Conservation (phyloP, 1,140 invertebrate species). For the Tribolium castaneum region DNA sequence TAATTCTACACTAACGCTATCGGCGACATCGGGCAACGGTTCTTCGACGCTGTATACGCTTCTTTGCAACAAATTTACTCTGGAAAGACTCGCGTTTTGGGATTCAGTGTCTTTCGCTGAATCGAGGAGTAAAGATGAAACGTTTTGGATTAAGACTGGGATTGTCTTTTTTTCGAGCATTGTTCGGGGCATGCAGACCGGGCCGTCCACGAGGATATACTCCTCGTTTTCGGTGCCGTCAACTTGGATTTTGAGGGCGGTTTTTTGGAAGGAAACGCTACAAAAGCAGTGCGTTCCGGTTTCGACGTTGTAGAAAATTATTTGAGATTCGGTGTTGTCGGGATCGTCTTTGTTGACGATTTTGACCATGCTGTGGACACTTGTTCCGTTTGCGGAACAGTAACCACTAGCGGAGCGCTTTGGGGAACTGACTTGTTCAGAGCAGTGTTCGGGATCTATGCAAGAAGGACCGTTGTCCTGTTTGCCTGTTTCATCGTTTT, state of each 20-base stretch:
- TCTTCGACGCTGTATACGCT: not conserved
- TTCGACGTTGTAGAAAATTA: not conserved
- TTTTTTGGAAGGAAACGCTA: not conserved
- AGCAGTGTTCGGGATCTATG: too few relatives aligned
- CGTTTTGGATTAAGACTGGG: not conserved
- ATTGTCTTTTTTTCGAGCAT: constrained; percentile 36
- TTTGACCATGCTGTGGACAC: constrained; percentile 5
- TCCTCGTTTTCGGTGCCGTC: constrained; percentile 44
- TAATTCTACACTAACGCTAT: constrained; percentile 2
- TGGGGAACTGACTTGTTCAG: not conserved
- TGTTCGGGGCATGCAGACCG: constrained; percentile 47
- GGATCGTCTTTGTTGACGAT: not conserved
- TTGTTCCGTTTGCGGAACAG: not conserved
- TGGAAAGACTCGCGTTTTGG: not conserved
- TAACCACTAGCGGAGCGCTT: not conserved
- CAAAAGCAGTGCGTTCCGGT: not conserved
- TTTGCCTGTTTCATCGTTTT: too few relatives aligned
- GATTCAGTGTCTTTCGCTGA: constrained; percentile 3
- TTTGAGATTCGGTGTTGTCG: not conserved
- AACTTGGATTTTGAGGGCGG: constrained; percentile 43
- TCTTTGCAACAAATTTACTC: not conserved
- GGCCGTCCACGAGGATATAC: constrained; percentile 52
- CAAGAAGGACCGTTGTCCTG: too few relatives aligned
- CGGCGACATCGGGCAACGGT: not conserved
- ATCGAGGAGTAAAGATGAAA: constrained; percentile 40